Evolutionary conservation across 1,140 invertebrate genomes (phyloP), one percentile per base, ranked within the genome.

Genomic region (Drosophila leontia): DNA sequence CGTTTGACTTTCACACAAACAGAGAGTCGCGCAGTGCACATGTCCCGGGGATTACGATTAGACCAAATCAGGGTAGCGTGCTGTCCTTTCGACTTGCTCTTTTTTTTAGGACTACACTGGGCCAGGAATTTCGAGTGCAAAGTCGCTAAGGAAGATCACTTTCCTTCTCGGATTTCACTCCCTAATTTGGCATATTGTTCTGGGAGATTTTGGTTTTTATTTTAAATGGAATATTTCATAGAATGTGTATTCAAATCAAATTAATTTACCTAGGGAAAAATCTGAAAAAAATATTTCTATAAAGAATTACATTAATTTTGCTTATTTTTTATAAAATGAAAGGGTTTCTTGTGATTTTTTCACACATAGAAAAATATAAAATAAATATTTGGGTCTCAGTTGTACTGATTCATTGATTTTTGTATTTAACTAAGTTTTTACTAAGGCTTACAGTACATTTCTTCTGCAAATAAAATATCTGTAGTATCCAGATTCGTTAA

Each of bases 1-100:
- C 75, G 69, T 80, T 85, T 80, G 83, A 88, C 84, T 88, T 88
- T 87, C 84, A 87, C 84, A 88, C 77, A 80, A 80, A 87, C 70
- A 75, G 62, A 63, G 59, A 26, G 35, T 17, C 9, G 63, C 65
- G 57, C 65, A 75, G 55, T 82, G 84, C 84, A 83, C 84, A 87
- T 88, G 80, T 83, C 71, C 68, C 63, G 72, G 74, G 78, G 80
- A 80, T 88, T 88, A 81, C 62, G 29, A 65, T 79, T 64, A 58
- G 61, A 62, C 41, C 35, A 26, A 58, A 29, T 39, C 39, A 17
- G 53, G 63, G 63, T 61, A 60, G 29, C 44, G 19, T 19, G 29
- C 9, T 72, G 69, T 74, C 70, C 67, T 74, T 74, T 74, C 68
- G 70, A 60, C 42, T 72, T 60, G 70, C 15, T 57, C 67, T 7